phyloP scores from a whole-genome alignment of 2,797 vertebrate genomes.

The Sparus aurata region DNA sequence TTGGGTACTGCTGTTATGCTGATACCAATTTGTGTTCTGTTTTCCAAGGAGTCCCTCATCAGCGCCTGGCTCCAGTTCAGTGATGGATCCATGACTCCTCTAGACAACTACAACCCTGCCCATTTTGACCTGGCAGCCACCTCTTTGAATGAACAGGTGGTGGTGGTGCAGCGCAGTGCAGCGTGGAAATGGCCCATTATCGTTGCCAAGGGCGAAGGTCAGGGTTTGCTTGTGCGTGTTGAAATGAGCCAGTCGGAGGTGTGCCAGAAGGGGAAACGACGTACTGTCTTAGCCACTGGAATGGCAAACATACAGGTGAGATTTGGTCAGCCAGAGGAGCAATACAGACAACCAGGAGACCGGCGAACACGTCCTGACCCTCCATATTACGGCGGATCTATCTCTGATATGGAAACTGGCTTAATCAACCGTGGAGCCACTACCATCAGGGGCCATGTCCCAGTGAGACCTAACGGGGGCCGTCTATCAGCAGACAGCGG shows the following conservation, averaged over 20 bases:
- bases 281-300: conserved; percentile 88
- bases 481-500: conserved; percentile 82
- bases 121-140: conserved; percentile 90
- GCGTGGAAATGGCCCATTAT: conserved; percentile 87
- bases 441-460: conserved; percentile 85
- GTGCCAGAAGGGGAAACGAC: conserved; percentile 92
- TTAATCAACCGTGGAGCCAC: conserved; percentile 83
- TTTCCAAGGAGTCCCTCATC: conserved; percentile 91
- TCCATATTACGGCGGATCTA: conserved; percentile 83
- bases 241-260: conserved; percentile 90
- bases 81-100: conserved; percentile 91
- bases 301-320: conserved; percentile 87
- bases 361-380: conserved; percentile 86
- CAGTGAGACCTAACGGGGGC: conserved; percentile 82
- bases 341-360: conserved; percentile 87
- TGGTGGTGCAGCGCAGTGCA: conserved; percentile 79
- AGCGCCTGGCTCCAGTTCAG: conserved; percentile 97
- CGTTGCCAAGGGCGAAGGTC: conserved; percentile 91
- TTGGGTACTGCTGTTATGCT: conserved; percentile 25
- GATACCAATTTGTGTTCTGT: conserved; percentile 19
- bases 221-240: conserved; percentile 90
- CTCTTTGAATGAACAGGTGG: conserved; percentile 89
- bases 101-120: conserved; percentile 92
- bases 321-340: conserved; percentile 86
- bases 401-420: conserved; percentile 87